phyloP scores from a whole-genome alignment of 2,113 vertebrate species.

The Bostrychus sinensis region DNA sequence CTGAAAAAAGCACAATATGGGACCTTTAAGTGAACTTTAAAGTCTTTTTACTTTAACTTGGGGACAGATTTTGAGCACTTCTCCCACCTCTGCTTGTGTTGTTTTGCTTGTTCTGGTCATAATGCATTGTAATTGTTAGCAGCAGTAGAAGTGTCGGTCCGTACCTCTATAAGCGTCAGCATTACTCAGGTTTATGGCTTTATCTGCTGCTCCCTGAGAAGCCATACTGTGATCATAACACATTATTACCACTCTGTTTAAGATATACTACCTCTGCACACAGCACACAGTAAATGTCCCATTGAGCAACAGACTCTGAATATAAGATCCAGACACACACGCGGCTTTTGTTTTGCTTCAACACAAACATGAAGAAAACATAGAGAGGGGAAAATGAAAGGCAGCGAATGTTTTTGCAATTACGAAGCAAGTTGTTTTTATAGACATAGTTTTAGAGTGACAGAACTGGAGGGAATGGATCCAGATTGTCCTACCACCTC shows the following conservation, averaged over 20 bases:
- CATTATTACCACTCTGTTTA: neutral
- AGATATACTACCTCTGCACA: neutral
- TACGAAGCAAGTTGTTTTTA: conserved; percentile 54
- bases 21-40: too few species aligned
- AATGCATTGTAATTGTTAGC: too few species aligned
- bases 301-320: conserved; percentile 12
- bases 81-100: too few species aligned
- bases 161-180: too few species aligned
- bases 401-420: conserved; percentile 63
- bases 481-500: conserved; percentile 67
- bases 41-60: too few species aligned
- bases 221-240: neutral
- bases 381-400: conserved; percentile 27
- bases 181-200: neutral
- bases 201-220: neutral
- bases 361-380: conserved; percentile 34
- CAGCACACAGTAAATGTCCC: conserved; percentile 2
- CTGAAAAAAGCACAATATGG: too few species aligned
- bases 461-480: conserved; percentile 68
- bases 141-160: too few species aligned
- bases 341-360: conserved; percentile 30
- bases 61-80: too few species aligned
- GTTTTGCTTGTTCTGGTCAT: too few species aligned
- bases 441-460: conserved; percentile 60
- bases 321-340: conserved; percentile 15